Percentiles rank a stretch among this genome's conserved stretches.
Evolutionary conservation across 92 coral and sea anemone species (phyloP).

Genomic region (Porites rus): DNA sequence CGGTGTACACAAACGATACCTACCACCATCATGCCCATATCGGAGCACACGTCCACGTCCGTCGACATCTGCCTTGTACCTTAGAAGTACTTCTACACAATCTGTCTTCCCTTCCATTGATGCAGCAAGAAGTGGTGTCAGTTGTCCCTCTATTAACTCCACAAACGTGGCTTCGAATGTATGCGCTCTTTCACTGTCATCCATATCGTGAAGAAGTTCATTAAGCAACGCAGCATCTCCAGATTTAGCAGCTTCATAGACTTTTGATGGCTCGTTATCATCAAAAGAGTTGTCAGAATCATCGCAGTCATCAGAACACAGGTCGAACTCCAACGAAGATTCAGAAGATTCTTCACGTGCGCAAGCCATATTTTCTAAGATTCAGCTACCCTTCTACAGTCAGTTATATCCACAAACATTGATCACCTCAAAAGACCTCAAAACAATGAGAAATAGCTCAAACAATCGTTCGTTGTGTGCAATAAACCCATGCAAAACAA

Average conservation of each 20-base stretch:
- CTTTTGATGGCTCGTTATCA: not conserved
- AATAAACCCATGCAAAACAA: too few relatives aligned
- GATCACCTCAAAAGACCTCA: too few relatives aligned
- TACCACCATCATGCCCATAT: not conserved
- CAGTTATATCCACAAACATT: too few relatives aligned
- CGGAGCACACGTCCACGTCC: conserved; percentile 12
- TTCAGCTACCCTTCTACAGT: too few relatives aligned
- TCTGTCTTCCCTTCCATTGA: conserved; percentile 42
- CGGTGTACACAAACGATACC: not conserved
- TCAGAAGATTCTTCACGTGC: too few relatives aligned
- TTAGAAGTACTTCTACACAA: conserved; percentile 40
- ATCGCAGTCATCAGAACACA: too few relatives aligned
- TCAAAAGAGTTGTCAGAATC: too few relatives aligned
- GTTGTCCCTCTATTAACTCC: not conserved
- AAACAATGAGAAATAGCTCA: too few relatives aligned
- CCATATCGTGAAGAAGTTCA: not conserved
- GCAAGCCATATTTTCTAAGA: too few relatives aligned
- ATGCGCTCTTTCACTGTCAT: not conserved
- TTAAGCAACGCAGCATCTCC: not conserved
- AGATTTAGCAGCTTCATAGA: not conserved
- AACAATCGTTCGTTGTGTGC: too few relatives aligned
- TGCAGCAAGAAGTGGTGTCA: conserved; percentile 44
- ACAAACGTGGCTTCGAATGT: not conserved
- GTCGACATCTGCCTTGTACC: conserved; percentile 41
- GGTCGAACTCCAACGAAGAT: too few relatives aligned